These are phyloP conservation scores for Aplodontia rufa DNA, from an alignment of 2,113 vertebrate genomes.

Conservation along the genomic window DNA sequence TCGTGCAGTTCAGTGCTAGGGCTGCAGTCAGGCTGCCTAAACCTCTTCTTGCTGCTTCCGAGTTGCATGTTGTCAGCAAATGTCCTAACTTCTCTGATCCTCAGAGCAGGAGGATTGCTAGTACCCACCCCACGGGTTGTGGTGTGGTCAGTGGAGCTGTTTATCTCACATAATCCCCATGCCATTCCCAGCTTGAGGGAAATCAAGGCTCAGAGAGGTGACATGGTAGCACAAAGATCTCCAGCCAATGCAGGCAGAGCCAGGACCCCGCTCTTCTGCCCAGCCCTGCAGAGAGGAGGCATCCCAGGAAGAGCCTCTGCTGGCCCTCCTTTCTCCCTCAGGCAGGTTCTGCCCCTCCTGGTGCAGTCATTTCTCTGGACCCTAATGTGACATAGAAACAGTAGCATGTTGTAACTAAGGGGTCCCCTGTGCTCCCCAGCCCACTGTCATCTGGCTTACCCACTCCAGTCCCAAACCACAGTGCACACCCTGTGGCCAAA, in stretches of 20 bases:
- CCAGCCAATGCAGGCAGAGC: background rate
- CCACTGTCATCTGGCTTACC: background rate
- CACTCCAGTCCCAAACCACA: background rate
- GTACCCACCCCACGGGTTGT: no score
- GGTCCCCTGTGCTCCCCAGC: background rate
- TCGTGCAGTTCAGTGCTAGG: background rate
- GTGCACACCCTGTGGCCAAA: background rate
- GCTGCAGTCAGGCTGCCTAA: background rate
- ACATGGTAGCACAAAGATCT: background rate
- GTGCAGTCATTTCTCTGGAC: fast-evolving
- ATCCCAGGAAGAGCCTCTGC: background rate
- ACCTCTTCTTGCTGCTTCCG: background rate
- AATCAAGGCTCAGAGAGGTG: no score
- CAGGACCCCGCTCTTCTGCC: background rate
- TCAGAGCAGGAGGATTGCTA: fast-evolving
- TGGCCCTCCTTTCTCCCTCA: background rate
- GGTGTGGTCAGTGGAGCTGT: background rate
- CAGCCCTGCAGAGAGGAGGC: background rate
- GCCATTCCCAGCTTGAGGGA: background rate
- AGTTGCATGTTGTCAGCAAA: background rate
- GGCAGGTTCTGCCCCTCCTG: no score
- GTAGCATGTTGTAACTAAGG: background rate
- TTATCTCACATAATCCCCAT: background rate
- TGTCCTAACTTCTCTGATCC: background rate
- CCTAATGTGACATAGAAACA: background rate